Base-by-base conservation (phyloP, 2,113 vertebrate genomes). In the Tricholaema leucomelas region DNA sequence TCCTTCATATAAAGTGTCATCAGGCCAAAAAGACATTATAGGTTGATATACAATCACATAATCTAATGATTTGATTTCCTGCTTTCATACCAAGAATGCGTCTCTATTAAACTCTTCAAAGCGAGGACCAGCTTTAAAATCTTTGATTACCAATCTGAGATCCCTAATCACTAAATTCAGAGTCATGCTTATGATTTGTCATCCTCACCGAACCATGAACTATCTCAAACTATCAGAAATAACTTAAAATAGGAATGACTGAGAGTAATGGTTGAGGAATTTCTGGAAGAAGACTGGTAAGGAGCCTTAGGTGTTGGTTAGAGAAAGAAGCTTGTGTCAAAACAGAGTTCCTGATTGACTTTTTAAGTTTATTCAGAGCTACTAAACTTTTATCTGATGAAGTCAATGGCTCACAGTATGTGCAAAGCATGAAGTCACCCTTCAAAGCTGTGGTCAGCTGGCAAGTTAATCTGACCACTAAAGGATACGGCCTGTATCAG, bases 381-480 rank as follows among this genome's bases (percentile, higher is more conserved):
- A 88, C 86, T 93, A 92, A 92, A 92, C 74, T 93, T 95, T 91
- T 64, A 86, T 94, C 88, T 74, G 85, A 85, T 93, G 30, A 95
- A 96, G 91, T 88, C 94, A 95, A 67, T 92, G 64, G 74, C 76
- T 97, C 94, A 89, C 85, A 88, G 79, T 90, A 91, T 92, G 82
- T 80, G 38, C 86, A 93, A 88, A 92, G 73, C 89, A 91, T 4
- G 63, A 92, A 1, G 33, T 80, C 91, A 64, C 79, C 96, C 95
- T 94, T 97, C 95, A 96, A 94, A 97, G 93, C 84, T 36, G 58
- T 85, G 91, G 90, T 85, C 55, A 72, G 50, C 89, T 97, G 97
- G 96, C 97, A 92, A 90, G 21, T 90, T 90, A 92, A 93, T 95
- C 92, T 94, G 84, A 94, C 95, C 96, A 44, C 97, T 91, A 87